Percentiles rank a stretch among this genome's conserved stretches.
phyloP scores from a whole-genome alignment of 2,888 invertebrate genomes.

The Linnaemya vulpina region DNA sequence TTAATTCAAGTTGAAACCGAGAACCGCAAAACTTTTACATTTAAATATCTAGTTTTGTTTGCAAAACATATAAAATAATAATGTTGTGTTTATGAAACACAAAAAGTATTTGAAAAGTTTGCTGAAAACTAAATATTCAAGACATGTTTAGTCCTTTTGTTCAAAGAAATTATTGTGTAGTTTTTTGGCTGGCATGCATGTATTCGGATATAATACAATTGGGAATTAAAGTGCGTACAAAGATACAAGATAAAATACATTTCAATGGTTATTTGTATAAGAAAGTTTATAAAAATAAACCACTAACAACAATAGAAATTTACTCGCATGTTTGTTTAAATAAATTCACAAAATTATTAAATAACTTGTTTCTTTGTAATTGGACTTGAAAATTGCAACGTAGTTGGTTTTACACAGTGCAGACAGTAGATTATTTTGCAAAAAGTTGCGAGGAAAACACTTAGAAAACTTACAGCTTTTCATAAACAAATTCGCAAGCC shows the following conservation, averaged over 20 bases:
- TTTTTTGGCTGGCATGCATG: constrained; percentile 18
- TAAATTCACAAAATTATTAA: not conserved
- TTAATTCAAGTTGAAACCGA: constrained; percentile 40
- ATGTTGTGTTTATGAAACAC: constrained; percentile 54
- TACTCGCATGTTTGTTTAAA: not conserved
- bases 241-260: constrained; percentile 24
- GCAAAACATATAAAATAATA: constrained; percentile 11
- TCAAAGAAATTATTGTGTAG: constrained; percentile 31
- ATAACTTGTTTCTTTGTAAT: not conserved
- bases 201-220: constrained; percentile 47
- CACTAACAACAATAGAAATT: not conserved
- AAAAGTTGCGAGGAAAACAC: no score
- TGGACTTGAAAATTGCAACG: not conserved
- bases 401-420: no score
- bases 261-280: constrained; percentile 22
- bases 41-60: constrained; percentile 24
- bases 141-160: constrained; percentile 51
- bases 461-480: no score
- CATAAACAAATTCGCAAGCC: no score
- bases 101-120: constrained; percentile 61
- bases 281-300: not conserved
- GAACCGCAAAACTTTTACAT: constrained; percentile 48
- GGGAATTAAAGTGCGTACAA: constrained; percentile 42
- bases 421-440: no score
- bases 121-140: constrained; percentile 48